Evolutionary conservation across 2,113 vertebrate genomes (phyloP).

Genomic region (Catharus bicknelli): DNA sequence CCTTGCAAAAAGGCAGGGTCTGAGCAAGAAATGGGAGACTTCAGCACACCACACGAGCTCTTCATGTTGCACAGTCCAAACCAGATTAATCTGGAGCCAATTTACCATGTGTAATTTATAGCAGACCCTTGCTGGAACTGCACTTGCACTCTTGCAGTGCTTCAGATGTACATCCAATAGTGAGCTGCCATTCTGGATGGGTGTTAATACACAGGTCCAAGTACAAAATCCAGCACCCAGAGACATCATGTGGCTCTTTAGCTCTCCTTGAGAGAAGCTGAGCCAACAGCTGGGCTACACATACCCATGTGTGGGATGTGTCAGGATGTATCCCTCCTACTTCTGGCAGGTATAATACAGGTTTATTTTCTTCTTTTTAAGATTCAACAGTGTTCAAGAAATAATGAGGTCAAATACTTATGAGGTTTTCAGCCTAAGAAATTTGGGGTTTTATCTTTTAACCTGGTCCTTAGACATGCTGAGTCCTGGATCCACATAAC

Average conservation of each 20-base stretch:
- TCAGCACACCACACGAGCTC: constrained; percentile 46
- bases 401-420: constrained; percentile 5
- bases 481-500: neutral
- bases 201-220: constrained; percentile 14
- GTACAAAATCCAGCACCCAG: constrained; percentile 22
- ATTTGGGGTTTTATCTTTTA: neutral
- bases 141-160: constrained; percentile 41
- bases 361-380: constrained; percentile 9
- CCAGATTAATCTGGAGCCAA: constrained; percentile 73
- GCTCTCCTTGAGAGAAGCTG: constrained; percentile 20
- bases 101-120: constrained; percentile 67
- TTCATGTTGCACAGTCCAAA: constrained; percentile 64
- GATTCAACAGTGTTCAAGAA: neutral
- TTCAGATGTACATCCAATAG: constrained; percentile 71
- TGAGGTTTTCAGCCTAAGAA: neutral
- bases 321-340: neutral
- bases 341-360: constrained; percentile 22
- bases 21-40: constrained; percentile 3
- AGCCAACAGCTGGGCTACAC: constrained; percentile 28
- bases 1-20: neutral
- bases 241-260: constrained; percentile 20
- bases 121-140: constrained; percentile 66
- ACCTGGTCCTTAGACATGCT: neutral
- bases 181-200: constrained; percentile 14
- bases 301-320: neutral